A percentile compares a stretch with the other conserved stretches of the same genome.
Conservation (phyloP, 64 coral and sea anemone species). For the Pocillopora verrucosa region DNA sequence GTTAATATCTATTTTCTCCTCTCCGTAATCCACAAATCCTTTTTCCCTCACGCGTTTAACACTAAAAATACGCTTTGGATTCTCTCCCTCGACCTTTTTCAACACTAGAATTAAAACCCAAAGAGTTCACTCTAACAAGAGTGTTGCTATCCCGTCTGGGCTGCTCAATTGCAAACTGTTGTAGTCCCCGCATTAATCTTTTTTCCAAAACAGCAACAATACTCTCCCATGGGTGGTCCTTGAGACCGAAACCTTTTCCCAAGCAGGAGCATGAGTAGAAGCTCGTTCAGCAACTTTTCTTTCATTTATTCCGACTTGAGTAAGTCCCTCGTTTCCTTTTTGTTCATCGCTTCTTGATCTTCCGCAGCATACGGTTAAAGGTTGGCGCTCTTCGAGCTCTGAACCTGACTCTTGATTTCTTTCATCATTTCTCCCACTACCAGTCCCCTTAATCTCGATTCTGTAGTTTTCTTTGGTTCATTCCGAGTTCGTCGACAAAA, state of each 20-base stretch:
- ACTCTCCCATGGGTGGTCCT: neutral
- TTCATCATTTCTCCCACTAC: neutral
- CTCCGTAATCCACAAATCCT: neutral
- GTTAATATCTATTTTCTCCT: constrained; percentile 49
- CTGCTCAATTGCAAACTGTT: neutral
- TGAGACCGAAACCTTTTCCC: constrained; percentile 33
- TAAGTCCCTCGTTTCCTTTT: too few species aligned
- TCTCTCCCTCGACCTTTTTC: neutral
- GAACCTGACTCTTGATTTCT: neutral
- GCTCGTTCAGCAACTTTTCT: constrained; percentile 38
- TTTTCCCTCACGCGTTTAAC: neutral
- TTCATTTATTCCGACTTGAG: constrained; percentile 14
- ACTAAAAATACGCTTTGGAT: too few species aligned
- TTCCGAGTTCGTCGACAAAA: neutral
- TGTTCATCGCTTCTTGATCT: neutral
- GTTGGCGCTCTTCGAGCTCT: neutral
- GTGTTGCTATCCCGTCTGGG: constrained; percentile 24
- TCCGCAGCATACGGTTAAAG: too few species aligned
- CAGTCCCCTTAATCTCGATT: neutral
- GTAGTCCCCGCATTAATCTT: neutral
- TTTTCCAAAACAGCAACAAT: constrained; percentile 27
- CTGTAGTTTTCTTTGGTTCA: neutral
- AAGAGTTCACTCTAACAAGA: neutral
- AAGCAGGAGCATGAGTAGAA: neutral
- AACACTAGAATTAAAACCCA: neutral